Evolutionary conservation across 2,113 vertebrate genomes (phyloP).

Genomic region (Murina feae): DNA sequence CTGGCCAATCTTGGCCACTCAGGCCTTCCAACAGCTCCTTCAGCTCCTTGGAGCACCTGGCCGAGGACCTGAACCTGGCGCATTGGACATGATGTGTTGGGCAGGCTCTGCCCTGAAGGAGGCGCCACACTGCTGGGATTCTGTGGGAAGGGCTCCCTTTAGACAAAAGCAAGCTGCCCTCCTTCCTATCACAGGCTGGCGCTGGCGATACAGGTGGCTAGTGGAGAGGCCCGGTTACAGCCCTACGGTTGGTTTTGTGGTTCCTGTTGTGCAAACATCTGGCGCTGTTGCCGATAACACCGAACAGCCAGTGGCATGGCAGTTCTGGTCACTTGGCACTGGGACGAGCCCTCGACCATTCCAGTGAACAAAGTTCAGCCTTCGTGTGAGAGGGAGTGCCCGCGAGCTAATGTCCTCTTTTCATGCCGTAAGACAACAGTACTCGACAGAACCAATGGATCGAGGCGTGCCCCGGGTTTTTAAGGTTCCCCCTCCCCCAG

Average conservation of each 20-base stretch:
- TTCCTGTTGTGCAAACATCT: background rate
- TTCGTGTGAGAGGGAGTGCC: background rate
- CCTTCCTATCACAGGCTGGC: background rate
- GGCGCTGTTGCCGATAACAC: background rate
- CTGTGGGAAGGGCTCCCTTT: background rate
- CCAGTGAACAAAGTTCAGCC: background rate
- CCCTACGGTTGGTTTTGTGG: background rate
- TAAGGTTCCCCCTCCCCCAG: background rate
- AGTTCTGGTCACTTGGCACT: background rate
- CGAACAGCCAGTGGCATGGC: background rate
- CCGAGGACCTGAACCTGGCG: background rate
- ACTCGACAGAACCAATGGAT: fast-evolving
- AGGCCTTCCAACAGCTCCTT: background rate
- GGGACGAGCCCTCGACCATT: background rate
- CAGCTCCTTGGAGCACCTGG: background rate
- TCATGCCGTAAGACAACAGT: background rate
- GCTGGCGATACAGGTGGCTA: fast-evolving
- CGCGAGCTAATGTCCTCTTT: background rate
- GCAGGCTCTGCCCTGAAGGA: background rate
- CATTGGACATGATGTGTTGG: background rate
- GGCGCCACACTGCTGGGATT: background rate
- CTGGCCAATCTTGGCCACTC: fast-evolving
- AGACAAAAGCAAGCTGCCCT: background rate
- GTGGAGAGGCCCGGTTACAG: background rate
- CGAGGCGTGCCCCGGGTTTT: background rate